Percentiles rank a stretch among this genome's conserved stretches.
Conservation (phyloP, 2,113 vertebrate genomes). For the Hyperopisus bebe region DNA sequence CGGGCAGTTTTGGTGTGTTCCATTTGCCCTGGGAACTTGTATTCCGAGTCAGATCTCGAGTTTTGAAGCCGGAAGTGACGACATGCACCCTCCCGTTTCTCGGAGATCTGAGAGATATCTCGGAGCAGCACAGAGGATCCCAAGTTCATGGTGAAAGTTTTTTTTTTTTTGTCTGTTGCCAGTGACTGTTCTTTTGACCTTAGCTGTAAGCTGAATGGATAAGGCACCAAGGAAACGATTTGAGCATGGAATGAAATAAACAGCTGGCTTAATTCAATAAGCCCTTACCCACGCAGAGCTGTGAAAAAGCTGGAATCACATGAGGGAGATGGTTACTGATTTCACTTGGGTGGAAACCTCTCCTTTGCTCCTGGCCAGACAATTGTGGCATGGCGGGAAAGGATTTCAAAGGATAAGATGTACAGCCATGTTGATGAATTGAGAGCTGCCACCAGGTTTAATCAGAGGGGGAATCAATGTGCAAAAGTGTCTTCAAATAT, state of each 20-base stretch:
- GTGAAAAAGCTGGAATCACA: neutral
- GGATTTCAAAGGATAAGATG: neutral
- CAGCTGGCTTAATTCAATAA: neutral
- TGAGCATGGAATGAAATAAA: neutral
- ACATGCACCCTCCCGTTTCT: too few relatives aligned
- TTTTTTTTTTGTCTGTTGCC: neutral
- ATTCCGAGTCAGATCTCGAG: too few relatives aligned
- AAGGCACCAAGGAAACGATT: neutral
- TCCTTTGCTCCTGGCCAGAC: neutral
- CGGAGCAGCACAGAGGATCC: too few relatives aligned
- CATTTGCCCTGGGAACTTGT: too few relatives aligned
- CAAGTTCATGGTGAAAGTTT: neutral
- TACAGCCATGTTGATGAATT: neutral
- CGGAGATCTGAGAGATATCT: too few relatives aligned
- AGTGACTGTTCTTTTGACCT: neutral
- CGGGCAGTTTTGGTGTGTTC: too few relatives aligned
- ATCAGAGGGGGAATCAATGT: neutral
- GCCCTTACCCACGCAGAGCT: neutral
- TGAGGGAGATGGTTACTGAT: neutral
- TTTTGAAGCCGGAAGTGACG: too few relatives aligned
- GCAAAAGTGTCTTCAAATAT: neutral
- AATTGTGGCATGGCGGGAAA: neutral
- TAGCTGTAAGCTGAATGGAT: neutral
- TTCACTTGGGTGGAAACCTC: neutral
- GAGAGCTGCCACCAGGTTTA: neutral